A percentile compares a stretch with the other conserved stretches of the same genome.
Conservation (phyloP, 2,888 invertebrate species). For the Podabrus alpinus region DNA sequence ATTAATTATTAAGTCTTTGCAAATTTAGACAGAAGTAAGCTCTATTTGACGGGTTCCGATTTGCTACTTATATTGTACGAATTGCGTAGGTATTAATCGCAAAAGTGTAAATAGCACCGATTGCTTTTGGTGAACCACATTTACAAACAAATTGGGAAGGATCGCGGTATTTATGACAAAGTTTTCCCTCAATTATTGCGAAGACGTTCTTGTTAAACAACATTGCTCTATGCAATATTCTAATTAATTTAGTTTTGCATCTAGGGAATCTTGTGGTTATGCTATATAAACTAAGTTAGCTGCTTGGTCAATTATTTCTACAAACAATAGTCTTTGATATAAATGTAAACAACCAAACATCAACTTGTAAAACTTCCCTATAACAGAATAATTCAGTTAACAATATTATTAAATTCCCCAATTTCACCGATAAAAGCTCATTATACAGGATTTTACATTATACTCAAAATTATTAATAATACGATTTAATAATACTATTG, state of each 20-base stretch:
- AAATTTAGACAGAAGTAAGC: not conserved
- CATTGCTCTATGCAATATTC: slow-evolving; percentile 14
- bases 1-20: not conserved
- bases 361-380: not conserved
- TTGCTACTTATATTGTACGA: not conserved
- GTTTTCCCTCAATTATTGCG: not conserved
- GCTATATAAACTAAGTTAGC: slow-evolving; percentile 20
- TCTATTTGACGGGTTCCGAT: not conserved
- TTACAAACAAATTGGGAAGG: not conserved
- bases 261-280: slow-evolving; percentile 17
- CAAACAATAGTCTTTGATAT: slow-evolving; percentile 20
- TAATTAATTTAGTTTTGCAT: slow-evolving; percentile 20
- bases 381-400: not conserved
- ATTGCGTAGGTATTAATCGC: not conserved
- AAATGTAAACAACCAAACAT: slow-evolving; percentile 11
- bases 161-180: not conserved
- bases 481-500: too few relatives aligned
- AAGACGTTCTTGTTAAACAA: not conserved
- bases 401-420: not conserved
- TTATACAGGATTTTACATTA: too few relatives aligned
- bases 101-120: not conserved
- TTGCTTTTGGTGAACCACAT: not conserved
- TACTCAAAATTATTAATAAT: too few relatives aligned
- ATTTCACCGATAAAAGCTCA: not conserved
- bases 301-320: slow-evolving; percentile 18